Evolutionary conservation across 2,888 invertebrate genomes (phyloP).

Genomic region (Lumbricus terrestris): DNA sequence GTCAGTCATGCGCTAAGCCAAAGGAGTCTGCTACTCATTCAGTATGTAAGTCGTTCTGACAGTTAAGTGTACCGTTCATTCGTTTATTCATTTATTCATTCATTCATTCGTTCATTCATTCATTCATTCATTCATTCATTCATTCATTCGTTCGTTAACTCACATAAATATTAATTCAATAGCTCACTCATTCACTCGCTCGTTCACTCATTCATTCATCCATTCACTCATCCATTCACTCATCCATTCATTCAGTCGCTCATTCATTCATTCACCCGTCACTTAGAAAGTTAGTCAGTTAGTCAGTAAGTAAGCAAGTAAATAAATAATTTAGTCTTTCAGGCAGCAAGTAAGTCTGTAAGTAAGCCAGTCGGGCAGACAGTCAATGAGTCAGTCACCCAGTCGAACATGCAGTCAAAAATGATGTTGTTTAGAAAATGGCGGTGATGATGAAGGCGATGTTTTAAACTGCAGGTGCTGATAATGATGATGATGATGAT

Average conservation of each 20-base stretch:
- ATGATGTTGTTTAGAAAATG: no score
- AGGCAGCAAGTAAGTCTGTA: background rate
- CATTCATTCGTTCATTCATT: background rate
- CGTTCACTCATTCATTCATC: no score
- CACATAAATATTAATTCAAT: no score
- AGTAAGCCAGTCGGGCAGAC: background rate
- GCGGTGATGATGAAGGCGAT: no score
- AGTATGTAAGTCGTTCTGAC: no score
- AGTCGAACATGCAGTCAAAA: no score
- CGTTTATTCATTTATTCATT: slow-evolving; percentile 24
- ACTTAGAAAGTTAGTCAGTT: background rate
- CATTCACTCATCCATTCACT: no score
- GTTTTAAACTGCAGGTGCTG: background rate
- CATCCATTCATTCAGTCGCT: no score
- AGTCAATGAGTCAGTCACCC: background rate
- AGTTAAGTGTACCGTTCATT: slow-evolving; percentile 25
- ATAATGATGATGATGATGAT: background rate
- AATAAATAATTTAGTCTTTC: background rate
- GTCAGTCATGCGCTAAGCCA: background rate
- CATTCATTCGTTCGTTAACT: no score
- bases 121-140: no score
- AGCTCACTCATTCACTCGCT: no score
- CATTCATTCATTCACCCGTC: no score
- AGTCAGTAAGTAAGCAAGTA: background rate
- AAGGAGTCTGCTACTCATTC: background rate